Conservation (phyloP, 2,888 invertebrate genomes). For the Brenthis daphne region DNA sequence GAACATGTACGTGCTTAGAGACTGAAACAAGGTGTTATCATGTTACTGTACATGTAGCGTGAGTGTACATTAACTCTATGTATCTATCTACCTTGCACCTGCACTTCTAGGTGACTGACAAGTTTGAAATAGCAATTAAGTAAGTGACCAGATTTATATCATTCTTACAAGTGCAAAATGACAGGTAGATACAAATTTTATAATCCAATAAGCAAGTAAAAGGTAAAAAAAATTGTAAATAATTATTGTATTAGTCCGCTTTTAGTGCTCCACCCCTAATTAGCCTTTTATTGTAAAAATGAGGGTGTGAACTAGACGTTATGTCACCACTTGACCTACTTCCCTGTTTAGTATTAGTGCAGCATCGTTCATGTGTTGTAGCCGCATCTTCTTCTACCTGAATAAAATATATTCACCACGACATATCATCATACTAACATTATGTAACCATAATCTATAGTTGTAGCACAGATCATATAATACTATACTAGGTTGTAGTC, state of each 20-base stretch:
- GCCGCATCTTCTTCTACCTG: slow-evolving; percentile 6
- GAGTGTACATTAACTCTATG: too few relatives aligned
- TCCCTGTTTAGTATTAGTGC: slow-evolving; percentile 21
- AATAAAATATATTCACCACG: slow-evolving; percentile 22
- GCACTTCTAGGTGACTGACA: too few relatives aligned
- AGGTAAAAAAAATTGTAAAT: background rate
- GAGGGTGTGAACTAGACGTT: slow-evolving; percentile 30
- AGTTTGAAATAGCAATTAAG: too few relatives aligned
- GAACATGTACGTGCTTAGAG: too few relatives aligned
- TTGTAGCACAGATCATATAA: too few relatives aligned
- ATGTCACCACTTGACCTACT: slow-evolving; percentile 38
- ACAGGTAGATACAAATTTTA: too few relatives aligned
- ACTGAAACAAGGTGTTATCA: too few relatives aligned
- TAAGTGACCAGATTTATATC: too few relatives aligned
- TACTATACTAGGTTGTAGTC: background rate
- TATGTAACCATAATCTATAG: background rate
- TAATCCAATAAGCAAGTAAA: background rate
- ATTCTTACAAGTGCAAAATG: too few relatives aligned
- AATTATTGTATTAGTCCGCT: background rate
- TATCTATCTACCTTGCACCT: too few relatives aligned
- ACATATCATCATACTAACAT: background rate
- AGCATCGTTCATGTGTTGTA: slow-evolving; percentile 13
- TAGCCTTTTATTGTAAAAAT: slow-evolving; percentile 18
- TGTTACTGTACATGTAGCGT: too few relatives aligned
- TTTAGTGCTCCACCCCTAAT: slow-evolving; percentile 21